A percentile compares a stretch with the other conserved stretches of the same genome.
These are phyloP conservation scores for Heterodera schachtii DNA, from an alignment of 1,140 invertebrate species.

Conservation along the genomic window DNA sequence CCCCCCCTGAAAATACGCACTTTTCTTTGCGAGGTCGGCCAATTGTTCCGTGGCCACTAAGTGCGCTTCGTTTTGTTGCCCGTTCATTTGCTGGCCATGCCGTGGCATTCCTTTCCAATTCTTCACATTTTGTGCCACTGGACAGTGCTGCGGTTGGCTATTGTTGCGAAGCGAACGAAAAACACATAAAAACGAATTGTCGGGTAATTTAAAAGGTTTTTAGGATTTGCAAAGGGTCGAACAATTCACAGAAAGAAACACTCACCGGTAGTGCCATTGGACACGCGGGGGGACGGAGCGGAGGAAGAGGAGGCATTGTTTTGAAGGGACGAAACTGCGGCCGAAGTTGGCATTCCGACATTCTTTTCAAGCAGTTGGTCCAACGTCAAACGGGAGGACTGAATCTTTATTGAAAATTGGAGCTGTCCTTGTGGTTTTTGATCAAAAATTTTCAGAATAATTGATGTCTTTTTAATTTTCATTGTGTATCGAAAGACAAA, in stretches of 20 bases:
- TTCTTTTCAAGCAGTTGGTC: not conserved
- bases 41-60: not conserved
- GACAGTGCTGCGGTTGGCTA: not conserved
- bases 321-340: not conserved
- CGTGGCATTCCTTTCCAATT: not conserved
- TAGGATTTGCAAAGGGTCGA: too few species aligned
- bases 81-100: not conserved
- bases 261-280: too few species aligned
- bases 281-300: not conserved
- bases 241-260: not conserved
- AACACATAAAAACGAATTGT: not conserved
- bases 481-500: too few species aligned
- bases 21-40: not conserved
- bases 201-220: too few species aligned
- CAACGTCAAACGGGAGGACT: not conserved
- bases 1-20: not conserved
- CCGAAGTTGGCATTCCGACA: not conserved
- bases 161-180: not conserved
- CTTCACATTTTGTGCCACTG: not conserved
- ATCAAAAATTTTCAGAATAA: too few species aligned
- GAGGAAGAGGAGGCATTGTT: not conserved
- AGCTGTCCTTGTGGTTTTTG: too few species aligned
- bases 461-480: too few species aligned
- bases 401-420: too few species aligned
- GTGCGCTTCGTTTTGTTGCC: not conserved